phyloP scores from a whole-genome alignment of 2,888 invertebrate genomes.

The Aethes cnicana region DNA sequence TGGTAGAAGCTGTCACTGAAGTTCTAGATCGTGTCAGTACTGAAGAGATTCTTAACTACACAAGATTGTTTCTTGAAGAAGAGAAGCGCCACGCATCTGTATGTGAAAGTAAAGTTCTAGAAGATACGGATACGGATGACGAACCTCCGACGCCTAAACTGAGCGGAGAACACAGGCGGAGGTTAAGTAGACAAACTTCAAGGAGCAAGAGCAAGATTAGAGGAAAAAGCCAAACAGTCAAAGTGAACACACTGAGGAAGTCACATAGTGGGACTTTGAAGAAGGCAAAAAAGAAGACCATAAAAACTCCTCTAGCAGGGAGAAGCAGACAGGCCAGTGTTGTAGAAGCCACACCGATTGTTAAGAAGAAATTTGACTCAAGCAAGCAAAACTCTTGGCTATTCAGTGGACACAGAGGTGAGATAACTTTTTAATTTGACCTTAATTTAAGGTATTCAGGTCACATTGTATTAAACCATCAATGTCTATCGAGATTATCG shows the following conservation, averaged over 20 bases:
- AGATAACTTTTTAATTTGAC: conserved; percentile 39
- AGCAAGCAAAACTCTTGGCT: conserved; percentile 71
- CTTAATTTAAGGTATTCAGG: conserved; percentile 12
- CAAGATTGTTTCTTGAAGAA: conserved; percentile 68
- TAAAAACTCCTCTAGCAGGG: conserved; percentile 55
- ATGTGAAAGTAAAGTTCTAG: conserved; percentile 48
- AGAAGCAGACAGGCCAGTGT: conserved; percentile 73
- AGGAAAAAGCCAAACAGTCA: conserved; percentile 73
- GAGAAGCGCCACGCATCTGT: conserved; percentile 63
- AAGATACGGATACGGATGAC: conserved; percentile 70
- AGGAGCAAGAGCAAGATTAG: conserved; percentile 74
- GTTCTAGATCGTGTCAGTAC: conserved; percentile 53
- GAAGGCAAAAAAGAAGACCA: conserved; percentile 70
- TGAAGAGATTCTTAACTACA: conserved; percentile 65
- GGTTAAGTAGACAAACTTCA: conserved; percentile 72
- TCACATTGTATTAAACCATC: conserved; percentile 8
- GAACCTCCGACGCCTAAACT: conserved; percentile 62
- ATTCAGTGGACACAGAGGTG: conserved; percentile 67
- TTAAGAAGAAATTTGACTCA: conserved; percentile 63
- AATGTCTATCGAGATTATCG: background rate
- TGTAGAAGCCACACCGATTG: conserved; percentile 63
- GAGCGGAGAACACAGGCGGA: conserved; percentile 64
- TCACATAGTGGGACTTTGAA: conserved; percentile 75
- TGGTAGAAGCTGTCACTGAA: conserved; percentile 70
- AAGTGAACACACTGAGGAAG: conserved; percentile 71